Evolutionary conservation across 1,140 invertebrate genomes (phyloP).

Genomic region (Dendrolimus punctatus): DNA sequence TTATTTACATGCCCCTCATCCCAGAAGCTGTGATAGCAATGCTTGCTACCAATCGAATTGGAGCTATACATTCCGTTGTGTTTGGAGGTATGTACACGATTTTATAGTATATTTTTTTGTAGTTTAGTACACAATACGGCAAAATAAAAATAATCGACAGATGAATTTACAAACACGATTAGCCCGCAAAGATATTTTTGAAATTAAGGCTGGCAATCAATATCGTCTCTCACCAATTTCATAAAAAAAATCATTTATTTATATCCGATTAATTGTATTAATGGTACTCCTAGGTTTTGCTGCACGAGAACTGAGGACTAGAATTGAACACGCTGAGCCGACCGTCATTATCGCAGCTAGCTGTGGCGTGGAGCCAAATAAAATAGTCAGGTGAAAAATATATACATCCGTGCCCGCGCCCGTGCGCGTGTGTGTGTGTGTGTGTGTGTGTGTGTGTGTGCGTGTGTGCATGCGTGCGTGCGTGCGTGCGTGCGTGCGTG

Average conservation of each 20-base stretch:
- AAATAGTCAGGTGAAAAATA: slow-evolving; percentile 78
- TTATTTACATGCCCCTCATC: slow-evolving; percentile 94
- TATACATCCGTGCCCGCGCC: too few species aligned
- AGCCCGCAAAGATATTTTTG: too few species aligned
- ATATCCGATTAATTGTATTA: slow-evolving; percentile 1
- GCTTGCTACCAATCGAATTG: slow-evolving; percentile 85
- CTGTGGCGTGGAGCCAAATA: slow-evolving; percentile 90
- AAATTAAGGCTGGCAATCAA: too few species aligned
- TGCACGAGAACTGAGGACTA: slow-evolving; percentile 85
- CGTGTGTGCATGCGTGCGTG: too few species aligned
- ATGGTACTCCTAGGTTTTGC: slow-evolving; percentile 80
- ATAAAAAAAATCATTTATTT: background rate
- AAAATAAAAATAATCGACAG: too few species aligned
- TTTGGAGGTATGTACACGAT: slow-evolving; percentile 81
- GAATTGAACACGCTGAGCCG: slow-evolving; percentile 91
- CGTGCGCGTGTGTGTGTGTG: too few species aligned
- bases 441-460: too few species aligned
- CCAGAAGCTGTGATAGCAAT: slow-evolving; percentile 91
- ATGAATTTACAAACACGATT: too few species aligned
- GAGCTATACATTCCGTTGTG: slow-evolving; percentile 90
- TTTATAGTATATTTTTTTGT: background rate
- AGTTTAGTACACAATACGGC: too few species aligned
- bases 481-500: too few species aligned
- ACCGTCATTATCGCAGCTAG: slow-evolving; percentile 92
- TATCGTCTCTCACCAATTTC: too few species aligned